These are phyloP conservation scores for Tuta absoluta DNA, from an alignment of 2,888 invertebrate genomes.

Conservation along the genomic window DNA sequence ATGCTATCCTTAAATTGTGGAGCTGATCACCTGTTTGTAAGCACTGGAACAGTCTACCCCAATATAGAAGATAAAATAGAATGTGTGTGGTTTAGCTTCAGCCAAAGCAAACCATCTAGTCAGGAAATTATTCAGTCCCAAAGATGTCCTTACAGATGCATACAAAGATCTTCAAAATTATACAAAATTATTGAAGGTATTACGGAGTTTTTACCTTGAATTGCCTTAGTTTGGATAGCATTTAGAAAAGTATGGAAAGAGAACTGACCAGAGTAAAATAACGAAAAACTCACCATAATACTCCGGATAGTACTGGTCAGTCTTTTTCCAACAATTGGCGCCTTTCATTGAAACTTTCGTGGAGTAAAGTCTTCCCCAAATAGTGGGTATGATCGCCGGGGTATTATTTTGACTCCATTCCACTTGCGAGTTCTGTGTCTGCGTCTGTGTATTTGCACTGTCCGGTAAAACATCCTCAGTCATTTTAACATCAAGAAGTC, in stretches of 20 bases:
- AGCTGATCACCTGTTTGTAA: too few relatives aligned
- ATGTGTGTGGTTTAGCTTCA: too few relatives aligned
- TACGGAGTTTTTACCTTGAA: not conserved
- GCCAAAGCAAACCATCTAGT: too few relatives aligned
- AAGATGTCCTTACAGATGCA: too few relatives aligned
- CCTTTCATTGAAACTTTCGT: slow-evolving; percentile 58
- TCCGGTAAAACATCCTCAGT: slow-evolving; percentile 54
- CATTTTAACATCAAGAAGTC: slow-evolving; percentile 44
- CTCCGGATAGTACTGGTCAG: slow-evolving; percentile 49
- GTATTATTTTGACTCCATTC: slow-evolving; percentile 73
- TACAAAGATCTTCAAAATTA: too few relatives aligned
- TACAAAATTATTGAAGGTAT: not conserved
- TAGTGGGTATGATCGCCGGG: slow-evolving; percentile 64
- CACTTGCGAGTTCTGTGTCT: slow-evolving; percentile 72
- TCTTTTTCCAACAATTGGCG: slow-evolving; percentile 61
- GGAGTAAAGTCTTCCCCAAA: slow-evolving; percentile 79
- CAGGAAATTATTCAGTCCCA: too few relatives aligned
- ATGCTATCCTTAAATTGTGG: too few relatives aligned
- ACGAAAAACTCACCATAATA: slow-evolving; percentile 67
- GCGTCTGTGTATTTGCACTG: slow-evolving; percentile 68
- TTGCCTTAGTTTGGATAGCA: not conserved
- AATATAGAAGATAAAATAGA: too few relatives aligned
- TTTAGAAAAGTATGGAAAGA: not conserved
- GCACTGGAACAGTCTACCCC: too few relatives aligned
- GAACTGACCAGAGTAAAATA: not conserved